Evolutionary conservation across 2,797 vertebrate genomes (phyloP), one percentile per base, ranked within the genome.

Genomic region (Leptodactylus fallax): DNA sequence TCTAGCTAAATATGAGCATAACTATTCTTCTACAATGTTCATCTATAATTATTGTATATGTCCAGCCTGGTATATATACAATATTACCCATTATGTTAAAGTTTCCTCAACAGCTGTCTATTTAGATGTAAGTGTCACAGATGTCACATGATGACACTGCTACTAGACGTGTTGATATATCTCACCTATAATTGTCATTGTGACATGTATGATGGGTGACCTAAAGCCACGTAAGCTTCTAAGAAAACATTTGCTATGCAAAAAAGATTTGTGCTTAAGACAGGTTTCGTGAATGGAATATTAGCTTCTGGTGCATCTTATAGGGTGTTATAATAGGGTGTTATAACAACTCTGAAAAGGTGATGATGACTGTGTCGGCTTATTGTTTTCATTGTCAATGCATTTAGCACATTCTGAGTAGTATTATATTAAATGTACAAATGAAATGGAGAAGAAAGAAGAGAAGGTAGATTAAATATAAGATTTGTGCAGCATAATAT

Each of bases 341-440:
- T 71, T 74, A 74, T 49, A 49, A n/a, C 19, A 49, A 49, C 71
- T 51, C 45, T 74, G 45, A 74, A n/a, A 74, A 74, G 45, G 45
- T 74, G 45, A 49, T 47, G 71, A 74, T 74, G 71, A 74, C 71
- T 74, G 45, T n/a, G 71, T 3, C 3, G 17, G 49, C 36, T 49
- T 74, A 47, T 49, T 74, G 47, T n/a, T n/a, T 74, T 49, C 47
- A 51, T 74, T 49, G 45, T 74, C 71, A 51, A 74, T 49, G 47
- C 10, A 13, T n/a, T 51, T 51, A 74, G 71, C 45, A 74, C 71
- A 51, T 74, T 9, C 71, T 51, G 45, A 49, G n/a, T 21, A 74
- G 9, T 21, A 74, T 5, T 21, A 47, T 51, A 51, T 49, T 49
- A 71, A 71, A 17, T 3, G 67, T 74, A 74, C 10, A 49, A 74